Percentiles rank a stretch among this genome's conserved stretches.
phyloP scores from a whole-genome alignment of 2,888 invertebrate genomes.

The Tryphoninae sp. region DNA sequence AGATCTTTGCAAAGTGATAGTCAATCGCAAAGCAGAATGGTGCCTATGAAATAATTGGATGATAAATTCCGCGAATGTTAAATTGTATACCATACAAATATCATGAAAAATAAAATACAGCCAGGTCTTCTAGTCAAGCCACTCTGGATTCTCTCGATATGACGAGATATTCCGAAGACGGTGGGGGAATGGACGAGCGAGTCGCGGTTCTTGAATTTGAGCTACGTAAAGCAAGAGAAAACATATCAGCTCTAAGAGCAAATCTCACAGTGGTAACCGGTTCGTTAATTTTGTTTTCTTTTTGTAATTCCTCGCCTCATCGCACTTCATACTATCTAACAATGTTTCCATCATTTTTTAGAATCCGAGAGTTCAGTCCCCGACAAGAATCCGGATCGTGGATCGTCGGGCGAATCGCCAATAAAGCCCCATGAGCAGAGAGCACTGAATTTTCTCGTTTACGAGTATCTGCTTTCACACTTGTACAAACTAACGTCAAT shows the following conservation, averaged over 20 bases:
- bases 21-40: too few relatives aligned
- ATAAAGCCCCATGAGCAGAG: slow-evolving; percentile 92
- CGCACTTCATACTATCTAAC: slow-evolving; percentile 9
- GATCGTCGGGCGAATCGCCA: slow-evolving; percentile 78
- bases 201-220: slow-evolving; percentile 95
- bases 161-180: slow-evolving; percentile 93
- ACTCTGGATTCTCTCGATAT: slow-evolving; percentile 94
- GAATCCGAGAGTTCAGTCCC: slow-evolving; percentile 83
- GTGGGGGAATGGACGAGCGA: slow-evolving; percentile 89
- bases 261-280: slow-evolving; percentile 91
- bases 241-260: slow-evolving; percentile 90
- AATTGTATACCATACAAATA: neutral
- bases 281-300: slow-evolving; percentile 32
- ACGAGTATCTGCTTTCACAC: slow-evolving; percentile 90
- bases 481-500: slow-evolving; percentile 94
- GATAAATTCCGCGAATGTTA: too few relatives aligned
- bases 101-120: slow-evolving; percentile 78
- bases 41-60: too few relatives aligned
- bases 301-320: neutral
- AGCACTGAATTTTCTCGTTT: slow-evolving; percentile 92
- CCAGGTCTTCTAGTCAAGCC: slow-evolving; percentile 91
- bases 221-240: slow-evolving; percentile 92
- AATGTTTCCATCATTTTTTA: slow-evolving; percentile 69
- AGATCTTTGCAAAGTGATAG: too few relatives aligned
- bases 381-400: slow-evolving; percentile 81